Conservation (phyloP, 2,797 vertebrate genomes). For the Enteromius viviparus region DNA sequence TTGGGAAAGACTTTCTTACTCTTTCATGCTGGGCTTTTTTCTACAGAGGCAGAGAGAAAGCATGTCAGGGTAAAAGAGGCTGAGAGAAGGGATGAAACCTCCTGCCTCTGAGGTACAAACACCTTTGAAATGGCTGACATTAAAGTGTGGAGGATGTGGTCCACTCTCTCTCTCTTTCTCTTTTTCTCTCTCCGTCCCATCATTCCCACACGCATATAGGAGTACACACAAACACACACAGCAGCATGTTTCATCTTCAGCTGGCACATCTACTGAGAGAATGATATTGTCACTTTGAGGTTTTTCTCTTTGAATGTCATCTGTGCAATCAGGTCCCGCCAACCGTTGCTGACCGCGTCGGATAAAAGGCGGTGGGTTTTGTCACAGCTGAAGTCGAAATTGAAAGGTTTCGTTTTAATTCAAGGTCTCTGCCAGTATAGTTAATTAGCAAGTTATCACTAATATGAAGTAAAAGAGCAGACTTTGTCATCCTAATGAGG, state of each 20-base stretch:
- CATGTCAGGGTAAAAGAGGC: slow-evolving; percentile 15
- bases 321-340: slow-evolving; percentile 9
- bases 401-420: slow-evolving; percentile 9
- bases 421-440: slow-evolving; percentile 5
- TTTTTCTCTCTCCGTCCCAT: slow-evolving; percentile 8
- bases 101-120: slow-evolving; percentile 13
- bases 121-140: slow-evolving; percentile 46
- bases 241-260: slow-evolving; percentile 33
- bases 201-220: slow-evolving; percentile 21
- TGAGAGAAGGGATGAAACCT: slow-evolving; percentile 32
- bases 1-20: background rate
- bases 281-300: slow-evolving; percentile 25
- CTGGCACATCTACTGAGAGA: slow-evolving; percentile 29
- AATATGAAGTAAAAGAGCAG: slow-evolving; percentile 22
- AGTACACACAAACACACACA: background rate
- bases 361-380: background rate
- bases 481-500: slow-evolving; percentile 17
- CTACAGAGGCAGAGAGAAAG: slow-evolving; percentile 10
- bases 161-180: slow-evolving; percentile 2
- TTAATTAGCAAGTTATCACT: slow-evolving; percentile 21
- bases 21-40: slow-evolving; percentile 23
- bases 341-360: background rate
- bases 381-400: background rate
- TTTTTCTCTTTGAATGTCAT: slow-evolving; percentile 36
- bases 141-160: slow-evolving; percentile 34